Evolutionary conservation across 2,888 invertebrate genomes (phyloP).

Genomic region (Chorisops tibialis): DNA sequence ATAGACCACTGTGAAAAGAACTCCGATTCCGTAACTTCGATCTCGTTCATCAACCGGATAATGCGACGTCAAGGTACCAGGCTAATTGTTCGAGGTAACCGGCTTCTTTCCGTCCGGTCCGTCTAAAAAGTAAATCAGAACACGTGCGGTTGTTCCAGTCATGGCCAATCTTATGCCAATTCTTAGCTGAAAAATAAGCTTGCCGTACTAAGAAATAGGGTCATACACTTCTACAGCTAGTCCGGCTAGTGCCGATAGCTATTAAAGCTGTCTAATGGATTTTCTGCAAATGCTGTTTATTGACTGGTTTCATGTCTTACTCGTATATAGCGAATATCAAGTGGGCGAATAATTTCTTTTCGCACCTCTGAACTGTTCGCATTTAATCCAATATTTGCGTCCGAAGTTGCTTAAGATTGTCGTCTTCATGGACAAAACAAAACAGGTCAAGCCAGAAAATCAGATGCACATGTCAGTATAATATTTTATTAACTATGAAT

Average conservation of each 20-base stretch:
- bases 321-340: constrained; percentile 16
- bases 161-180: constrained; percentile 12
- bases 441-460: too few relatives aligned
- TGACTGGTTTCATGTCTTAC: constrained; percentile 23
- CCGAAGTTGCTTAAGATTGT: neutral
- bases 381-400: neutral
- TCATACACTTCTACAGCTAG: constrained; percentile 1
- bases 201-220: constrained; percentile 16
- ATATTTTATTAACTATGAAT: too few relatives aligned
- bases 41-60: too few relatives aligned
- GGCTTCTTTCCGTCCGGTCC: neutral
- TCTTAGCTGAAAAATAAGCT: constrained; percentile 1
- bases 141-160: constrained; percentile 14
- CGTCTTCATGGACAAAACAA: too few relatives aligned
- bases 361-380: constrained; percentile 10
- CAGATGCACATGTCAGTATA: too few relatives aligned
- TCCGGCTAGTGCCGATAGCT: neutral
- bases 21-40: too few relatives aligned
- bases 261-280: too few relatives aligned
- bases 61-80: too few relatives aligned
- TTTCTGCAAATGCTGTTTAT: neutral
- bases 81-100: too few relatives aligned
- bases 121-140: constrained; percentile 16
- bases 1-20: too few relatives aligned
- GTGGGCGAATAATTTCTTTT: constrained; percentile 22